Evolutionary conservation across 2,797 vertebrate species (phyloP).

Genomic region (Acipenser ruthenus): DNA sequence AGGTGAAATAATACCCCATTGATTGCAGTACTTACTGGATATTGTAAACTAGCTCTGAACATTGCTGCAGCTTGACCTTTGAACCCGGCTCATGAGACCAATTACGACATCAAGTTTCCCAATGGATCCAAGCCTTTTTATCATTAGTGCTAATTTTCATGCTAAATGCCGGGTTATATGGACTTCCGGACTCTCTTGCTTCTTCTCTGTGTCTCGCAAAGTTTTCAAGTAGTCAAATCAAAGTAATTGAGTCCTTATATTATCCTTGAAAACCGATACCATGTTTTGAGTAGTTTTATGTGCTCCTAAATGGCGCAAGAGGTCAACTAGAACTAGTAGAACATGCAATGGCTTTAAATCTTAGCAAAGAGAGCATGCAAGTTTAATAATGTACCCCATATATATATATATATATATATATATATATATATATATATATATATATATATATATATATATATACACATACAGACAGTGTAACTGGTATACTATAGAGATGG

Average conservation of each 20-base stretch:
- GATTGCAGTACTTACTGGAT: slow-evolving; percentile 51
- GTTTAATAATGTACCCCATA: no score
- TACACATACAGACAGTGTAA: no score
- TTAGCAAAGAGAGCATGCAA: no score
- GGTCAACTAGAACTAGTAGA: no score
- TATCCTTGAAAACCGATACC: slow-evolving; percentile 6
- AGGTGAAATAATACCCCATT: slow-evolving; percentile 60
- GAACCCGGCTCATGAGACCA: slow-evolving; percentile 39
- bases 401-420: no score
- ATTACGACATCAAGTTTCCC: slow-evolving; percentile 42
- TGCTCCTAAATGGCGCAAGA: no score
- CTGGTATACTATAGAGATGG: no score
- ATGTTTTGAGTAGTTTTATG: background rate
- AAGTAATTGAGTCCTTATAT: slow-evolving; percentile 1
- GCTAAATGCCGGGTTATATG: slow-evolving; percentile 53
- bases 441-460: no score
- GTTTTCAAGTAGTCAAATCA: slow-evolving; percentile 6
- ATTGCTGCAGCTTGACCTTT: slow-evolving; percentile 44
- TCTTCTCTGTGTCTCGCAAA: background rate
- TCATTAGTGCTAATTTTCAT: slow-evolving; percentile 62
- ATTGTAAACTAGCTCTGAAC: slow-evolving; percentile 46
- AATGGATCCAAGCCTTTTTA: slow-evolving; percentile 40
- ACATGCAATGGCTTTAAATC: no score
- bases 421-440: no score
- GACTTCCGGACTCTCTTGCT: no score